A percentile compares a stretch with the other conserved stretches of the same genome.
Conservation (phyloP, 2,113 vertebrate genomes). For the Elgaria multicarinata region DNA sequence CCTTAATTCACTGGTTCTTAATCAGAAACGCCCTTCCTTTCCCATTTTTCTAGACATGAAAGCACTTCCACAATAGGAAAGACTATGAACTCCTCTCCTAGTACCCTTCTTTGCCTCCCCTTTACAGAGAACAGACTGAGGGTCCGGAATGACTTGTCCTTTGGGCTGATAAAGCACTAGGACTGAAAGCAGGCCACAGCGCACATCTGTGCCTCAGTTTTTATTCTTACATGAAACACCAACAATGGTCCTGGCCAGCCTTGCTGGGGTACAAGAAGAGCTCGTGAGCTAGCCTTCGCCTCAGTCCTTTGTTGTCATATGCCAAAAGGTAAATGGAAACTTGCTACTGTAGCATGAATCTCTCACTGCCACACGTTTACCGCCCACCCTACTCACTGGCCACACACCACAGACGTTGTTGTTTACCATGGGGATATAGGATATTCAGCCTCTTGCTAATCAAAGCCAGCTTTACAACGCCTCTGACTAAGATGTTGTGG, state of each 20-base stretch:
- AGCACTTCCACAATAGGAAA: background rate
- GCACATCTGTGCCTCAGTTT: background rate
- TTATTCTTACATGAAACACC: rapidly evolving
- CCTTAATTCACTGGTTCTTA: background rate
- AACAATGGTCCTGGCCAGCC: constrained; percentile 17
- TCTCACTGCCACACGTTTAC: background rate
- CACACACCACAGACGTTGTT: rapidly evolving
- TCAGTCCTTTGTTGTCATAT: background rate
- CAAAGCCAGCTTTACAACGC: rapidly evolving
- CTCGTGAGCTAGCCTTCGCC: background rate
- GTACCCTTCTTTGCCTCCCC: too few relatives aligned
- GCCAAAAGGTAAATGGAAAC: background rate
- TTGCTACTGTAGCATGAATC: background rate
- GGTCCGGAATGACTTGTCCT: background rate
- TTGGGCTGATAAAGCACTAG: background rate
- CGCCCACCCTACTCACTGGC: background rate
- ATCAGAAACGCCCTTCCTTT: background rate
- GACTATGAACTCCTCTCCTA: background rate
- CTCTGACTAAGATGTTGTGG: background rate
- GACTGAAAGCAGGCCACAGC: constrained; percentile 12
- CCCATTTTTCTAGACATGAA: background rate
- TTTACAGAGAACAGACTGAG: background rate
- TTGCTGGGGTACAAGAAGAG: constrained; percentile 22
- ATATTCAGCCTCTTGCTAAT: rapidly evolving
- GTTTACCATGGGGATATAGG: rapidly evolving